Evolutionary conservation across 2,113 vertebrate species (phyloP).

Genomic region (Ia io): DNA sequence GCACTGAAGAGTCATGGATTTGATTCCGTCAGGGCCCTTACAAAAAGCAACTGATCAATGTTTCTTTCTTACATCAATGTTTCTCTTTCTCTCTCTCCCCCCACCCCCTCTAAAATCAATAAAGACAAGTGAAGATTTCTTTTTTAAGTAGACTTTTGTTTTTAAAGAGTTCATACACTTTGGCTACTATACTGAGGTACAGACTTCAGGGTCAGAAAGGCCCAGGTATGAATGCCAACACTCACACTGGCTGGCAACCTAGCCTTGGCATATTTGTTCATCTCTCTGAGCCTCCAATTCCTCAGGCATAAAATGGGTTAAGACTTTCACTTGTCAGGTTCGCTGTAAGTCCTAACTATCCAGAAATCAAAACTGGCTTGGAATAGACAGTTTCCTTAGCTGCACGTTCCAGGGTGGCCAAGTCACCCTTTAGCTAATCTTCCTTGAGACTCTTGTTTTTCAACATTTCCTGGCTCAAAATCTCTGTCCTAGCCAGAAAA

Average conservation of each 20-base stretch:
- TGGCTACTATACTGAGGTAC: neutral
- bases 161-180: neutral
- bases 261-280: rapidly evolving
- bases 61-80: no score
- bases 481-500: neutral
- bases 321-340: neutral
- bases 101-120: no score
- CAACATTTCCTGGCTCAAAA: neutral
- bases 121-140: no score
- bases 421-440: neutral
- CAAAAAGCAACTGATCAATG: no score
- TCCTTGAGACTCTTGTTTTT: neutral
- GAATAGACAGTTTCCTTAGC: neutral
- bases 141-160: no score
- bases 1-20: no score
- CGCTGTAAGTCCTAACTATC: neutral
- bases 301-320: neutral
- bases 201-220: neutral
- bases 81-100: no score
- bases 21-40: no score
- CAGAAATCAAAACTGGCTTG: neutral
- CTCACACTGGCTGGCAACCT: neutral
- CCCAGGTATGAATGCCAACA: neutral
- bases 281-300: neutral
- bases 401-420: neutral